Base-by-base conservation (phyloP, 1,140 invertebrate genomes). In the Sarcophaga bullata region DNA sequence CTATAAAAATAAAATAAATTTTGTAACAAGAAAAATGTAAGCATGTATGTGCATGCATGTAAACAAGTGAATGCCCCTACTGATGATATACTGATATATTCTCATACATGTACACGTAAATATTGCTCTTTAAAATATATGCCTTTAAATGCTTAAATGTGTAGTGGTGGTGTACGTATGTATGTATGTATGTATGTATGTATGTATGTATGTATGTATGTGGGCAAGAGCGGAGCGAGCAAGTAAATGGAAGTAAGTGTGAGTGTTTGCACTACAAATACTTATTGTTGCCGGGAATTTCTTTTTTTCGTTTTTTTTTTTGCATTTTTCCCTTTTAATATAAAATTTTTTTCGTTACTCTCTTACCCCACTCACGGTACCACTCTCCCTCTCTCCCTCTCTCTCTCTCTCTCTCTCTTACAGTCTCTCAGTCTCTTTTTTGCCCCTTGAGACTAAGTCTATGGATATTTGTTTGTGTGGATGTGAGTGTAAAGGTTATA, bases 1-100 rank as follows among this genome's bases (percentile, higher is more conserved):
- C 83, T 81, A 88, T 82, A 86, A 85, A 88, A 88, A 85, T 84
- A 83, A 89, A 89, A 87, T 86, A 86, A 87, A 73, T 37, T 72
- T 50, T 72, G 75, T 50, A 48, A 13, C 72, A 62, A 62, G 81
- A 19, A 83, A 68, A 76, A n/a, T 72, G 80, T 8, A 73, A 15
- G 72, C 25, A 8, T 52, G 72, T 73, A 75, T n/a, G 50, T 7
- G n/a, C n/a, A 25, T 58, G 73, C 46, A 46, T 80, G 75, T 72
- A 52, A 17, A 62, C 25, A 37, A 37, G 25, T 37, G 25, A 37
- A 37, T 37, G 25, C 25, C 25, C 25, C 25, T 37, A 37, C 25
- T 37, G 25, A 2, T 37, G 25, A 54, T 54, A 54, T 5, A 54
- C 1, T 13, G 11, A 15, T 7, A 17, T 9, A 72, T 25, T 50